A percentile compares a stretch with the other conserved stretches of the same genome.
These are phyloP conservation scores for Acromyrmex heyeri DNA, from an alignment of 1,140 invertebrate genomes.

Conservation along the genomic window DNA sequence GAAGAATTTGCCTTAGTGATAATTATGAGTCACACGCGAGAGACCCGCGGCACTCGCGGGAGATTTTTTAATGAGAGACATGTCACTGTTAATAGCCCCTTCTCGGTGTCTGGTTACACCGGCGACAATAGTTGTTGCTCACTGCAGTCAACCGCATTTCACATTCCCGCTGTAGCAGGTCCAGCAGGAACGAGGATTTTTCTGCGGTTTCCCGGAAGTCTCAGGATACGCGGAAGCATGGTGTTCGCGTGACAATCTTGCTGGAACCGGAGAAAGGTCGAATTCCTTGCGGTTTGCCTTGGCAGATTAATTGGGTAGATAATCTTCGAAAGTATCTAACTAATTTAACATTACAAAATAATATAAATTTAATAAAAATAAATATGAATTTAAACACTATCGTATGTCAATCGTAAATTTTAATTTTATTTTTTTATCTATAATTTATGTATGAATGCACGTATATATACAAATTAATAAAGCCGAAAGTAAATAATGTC, in stretches of 20 bases:
- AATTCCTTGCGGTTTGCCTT: conserved; percentile 14
- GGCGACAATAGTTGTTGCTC: neutral
- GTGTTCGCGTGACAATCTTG: neutral
- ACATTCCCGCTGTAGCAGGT: neutral
- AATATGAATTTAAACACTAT: neutral
- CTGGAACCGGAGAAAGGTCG: conserved; percentile 10
- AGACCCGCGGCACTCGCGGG: neutral
- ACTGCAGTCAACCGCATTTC: neutral
- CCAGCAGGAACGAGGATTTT: neutral
- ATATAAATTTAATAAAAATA: neutral
- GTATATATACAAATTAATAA: neutral
- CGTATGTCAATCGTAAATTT: neutral
- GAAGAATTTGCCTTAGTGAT: conserved; percentile 40
- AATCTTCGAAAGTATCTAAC: neutral
- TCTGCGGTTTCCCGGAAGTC: conserved; percentile 10
- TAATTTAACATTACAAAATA: neutral
- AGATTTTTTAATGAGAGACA: conserved; percentile 51
- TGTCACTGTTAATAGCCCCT: conserved; percentile 17
- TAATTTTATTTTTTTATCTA: neutral
- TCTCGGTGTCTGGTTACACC: neutral
- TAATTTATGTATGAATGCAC: neutral
- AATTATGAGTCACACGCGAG: conserved; percentile 51
- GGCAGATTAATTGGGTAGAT: neutral
- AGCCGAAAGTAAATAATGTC: neutral
- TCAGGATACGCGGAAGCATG: conserved; percentile 2